Evolutionary conservation across 2,888 invertebrate genomes (phyloP).

Genomic region (Stenodera caucasica): DNA sequence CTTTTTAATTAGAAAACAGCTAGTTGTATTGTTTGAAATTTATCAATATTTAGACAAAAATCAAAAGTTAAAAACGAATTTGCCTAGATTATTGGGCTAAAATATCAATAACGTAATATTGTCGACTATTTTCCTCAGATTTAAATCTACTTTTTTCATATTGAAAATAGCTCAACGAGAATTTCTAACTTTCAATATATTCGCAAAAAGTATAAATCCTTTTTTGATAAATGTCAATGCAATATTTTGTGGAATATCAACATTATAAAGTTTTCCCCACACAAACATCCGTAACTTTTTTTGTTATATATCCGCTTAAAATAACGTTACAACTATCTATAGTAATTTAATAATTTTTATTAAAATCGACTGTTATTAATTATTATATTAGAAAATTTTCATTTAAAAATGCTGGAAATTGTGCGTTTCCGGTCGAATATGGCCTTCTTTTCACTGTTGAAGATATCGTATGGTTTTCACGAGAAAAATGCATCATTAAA

Average conservation of each 20-base stretch:
- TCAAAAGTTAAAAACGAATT: background rate
- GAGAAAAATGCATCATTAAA: constrained; percentile 1
- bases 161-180: constrained; percentile 42
- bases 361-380: too few relatives aligned
- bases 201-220: constrained; percentile 41
- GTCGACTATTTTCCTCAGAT: constrained; percentile 28
- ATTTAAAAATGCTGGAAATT: background rate
- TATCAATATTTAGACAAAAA: background rate
- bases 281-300: constrained; percentile 1
- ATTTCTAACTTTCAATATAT: constrained; percentile 41
- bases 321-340: too few relatives aligned
- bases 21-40: background rate
- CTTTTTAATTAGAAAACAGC: background rate
- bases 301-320: background rate
- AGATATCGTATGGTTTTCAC: background rate
- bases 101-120: constrained; percentile 39
- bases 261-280: background rate
- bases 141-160: constrained; percentile 37
- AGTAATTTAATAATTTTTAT: too few relatives aligned
- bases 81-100: too few relatives aligned
- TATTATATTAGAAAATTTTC: too few relatives aligned
- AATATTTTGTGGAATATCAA: constrained; percentile 19
- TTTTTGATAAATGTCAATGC: constrained; percentile 40
- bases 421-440: background rate
- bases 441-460: background rate